Conservation (phyloP, 2,888 invertebrate genomes). For the Tiphia femorata region DNA sequence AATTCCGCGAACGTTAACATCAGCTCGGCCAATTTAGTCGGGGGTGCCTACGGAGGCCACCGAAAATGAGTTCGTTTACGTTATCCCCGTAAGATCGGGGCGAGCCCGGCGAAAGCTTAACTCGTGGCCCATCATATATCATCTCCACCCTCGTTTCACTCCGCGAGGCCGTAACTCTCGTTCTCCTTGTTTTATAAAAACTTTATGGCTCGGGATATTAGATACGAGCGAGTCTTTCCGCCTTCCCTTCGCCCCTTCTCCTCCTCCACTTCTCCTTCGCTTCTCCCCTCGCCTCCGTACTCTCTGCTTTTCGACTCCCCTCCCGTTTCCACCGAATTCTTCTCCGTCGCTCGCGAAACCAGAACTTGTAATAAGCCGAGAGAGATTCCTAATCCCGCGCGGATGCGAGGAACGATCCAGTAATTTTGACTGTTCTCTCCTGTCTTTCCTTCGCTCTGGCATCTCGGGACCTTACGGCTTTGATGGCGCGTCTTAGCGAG, state of each 20-base stretch:
- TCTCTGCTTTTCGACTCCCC: not conserved
- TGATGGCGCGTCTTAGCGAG: no score
- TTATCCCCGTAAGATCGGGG: conserved; percentile 34
- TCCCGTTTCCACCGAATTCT: not conserved
- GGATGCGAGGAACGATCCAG: not conserved
- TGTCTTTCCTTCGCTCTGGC: no score
- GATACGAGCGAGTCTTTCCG: conserved; percentile 30
- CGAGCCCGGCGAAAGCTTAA: conserved; percentile 52
- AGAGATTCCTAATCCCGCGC: not conserved
- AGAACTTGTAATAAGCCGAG: not conserved
- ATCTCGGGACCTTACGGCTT: no score
- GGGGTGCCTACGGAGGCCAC: not conserved
- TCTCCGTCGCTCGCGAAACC: not conserved
- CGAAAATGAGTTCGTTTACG: conserved; percentile 34
- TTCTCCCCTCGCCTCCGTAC: not conserved
- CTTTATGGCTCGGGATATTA: conserved; percentile 45
- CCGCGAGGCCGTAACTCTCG: conserved; percentile 38
- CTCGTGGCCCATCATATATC: conserved; percentile 53
- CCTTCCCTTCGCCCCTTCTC: not conserved
- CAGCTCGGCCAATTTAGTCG: conserved; percentile 30
- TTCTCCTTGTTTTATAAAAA: conserved; percentile 40
- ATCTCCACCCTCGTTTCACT: conserved; percentile 36
- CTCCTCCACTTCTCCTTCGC: conserved; percentile 8
- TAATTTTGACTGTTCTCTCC: not conserved
- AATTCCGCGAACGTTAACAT: conserved; percentile 1